phyloP scores from a whole-genome alignment of 1,140 invertebrate species.

The Drosophila watanabei region DNA sequence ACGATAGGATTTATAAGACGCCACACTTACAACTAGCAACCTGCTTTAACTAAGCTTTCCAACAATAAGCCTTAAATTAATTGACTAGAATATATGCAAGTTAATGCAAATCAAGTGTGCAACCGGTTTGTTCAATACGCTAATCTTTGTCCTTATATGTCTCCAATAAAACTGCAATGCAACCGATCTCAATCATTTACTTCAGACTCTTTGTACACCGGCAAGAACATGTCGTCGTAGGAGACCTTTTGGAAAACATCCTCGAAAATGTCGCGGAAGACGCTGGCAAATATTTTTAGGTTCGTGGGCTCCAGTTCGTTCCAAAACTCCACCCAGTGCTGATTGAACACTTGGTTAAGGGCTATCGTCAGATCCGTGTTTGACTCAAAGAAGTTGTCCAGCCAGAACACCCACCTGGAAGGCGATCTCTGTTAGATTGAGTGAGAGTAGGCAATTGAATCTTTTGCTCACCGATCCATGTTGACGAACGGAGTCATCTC shows the following conservation, averaged over 20 bases:
- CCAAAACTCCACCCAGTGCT: conserved; percentile 62
- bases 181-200: conserved; percentile 29
- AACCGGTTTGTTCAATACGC: conserved; percentile 40
- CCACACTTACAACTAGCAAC: conserved; percentile 8
- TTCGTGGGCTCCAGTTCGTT: conserved; percentile 54
- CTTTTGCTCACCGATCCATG: too few species aligned
- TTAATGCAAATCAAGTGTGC: conserved; percentile 11
- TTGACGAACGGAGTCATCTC: too few species aligned
- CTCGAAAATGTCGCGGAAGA: too few species aligned
- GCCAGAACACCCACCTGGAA: too few species aligned
- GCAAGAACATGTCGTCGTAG: conserved; percentile 61
- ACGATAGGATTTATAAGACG: conserved; percentile 9
- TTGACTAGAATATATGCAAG: too few species aligned
- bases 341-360: conserved; percentile 38
- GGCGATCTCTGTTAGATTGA: too few species aligned
- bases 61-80: background rate
- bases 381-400: too few species aligned
- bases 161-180: conserved; percentile 21
- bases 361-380: too few species aligned
- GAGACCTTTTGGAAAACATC: conserved; percentile 47
- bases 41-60: conserved; percentile 19
- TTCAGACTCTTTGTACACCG: conserved; percentile 25
- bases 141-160: conserved; percentile 38
- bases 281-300: conserved; percentile 19
- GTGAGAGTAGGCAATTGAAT: too few species aligned